Evolutionary conservation across 2,113 vertebrate species (phyloP), one percentile per base, ranked within the genome.

Genomic region (Phaethornis superciliosus): DNA sequence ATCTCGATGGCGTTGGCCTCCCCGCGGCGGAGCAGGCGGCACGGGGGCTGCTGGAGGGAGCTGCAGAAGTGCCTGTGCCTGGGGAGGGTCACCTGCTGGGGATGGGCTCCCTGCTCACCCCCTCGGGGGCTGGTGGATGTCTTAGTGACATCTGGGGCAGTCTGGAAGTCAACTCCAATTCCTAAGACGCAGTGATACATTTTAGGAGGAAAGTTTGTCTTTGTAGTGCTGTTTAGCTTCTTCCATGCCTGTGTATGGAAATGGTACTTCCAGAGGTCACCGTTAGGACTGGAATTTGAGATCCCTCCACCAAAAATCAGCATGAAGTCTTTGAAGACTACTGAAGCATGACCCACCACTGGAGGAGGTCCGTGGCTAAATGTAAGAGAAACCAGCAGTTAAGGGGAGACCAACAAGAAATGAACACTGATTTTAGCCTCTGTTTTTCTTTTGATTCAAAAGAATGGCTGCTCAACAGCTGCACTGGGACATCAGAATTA

Each of bases 231-330:
- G 3, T 79, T 78, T 2, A 98, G 75, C 94, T 97, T 98, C 88
- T 95, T 96, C 99, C 98, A 99, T 12, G 88, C 94, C 49, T 97
- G 97, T 0, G 96, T 94, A 33, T n/a, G 93, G 95, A 99, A 98
- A 95, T 91, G 89, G 90, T 98, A 98, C 63, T 95, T 98, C 98
- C 99, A 99, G 84, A 99, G 83, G 72, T 90, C 96, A 81, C 91
- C 97, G 2, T 33, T 79, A 32, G 96, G 94, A 33, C 60, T 94
- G 71, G 86, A 96, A 93, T 93, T 97, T 69, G 95, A 97, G 97
- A 97, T 98, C 86, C 98, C 98, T 84, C 98, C 98, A 7, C 98
- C 99, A 47, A 98, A 98, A 19, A 99, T 65, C 76, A 99, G 97
- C 98, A 99, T 98, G 26, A 93, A 96, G 94, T 98, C 98, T 82